Conservation (phyloP, 2,888 invertebrate genomes). For the Anorthoa munda region DNA sequence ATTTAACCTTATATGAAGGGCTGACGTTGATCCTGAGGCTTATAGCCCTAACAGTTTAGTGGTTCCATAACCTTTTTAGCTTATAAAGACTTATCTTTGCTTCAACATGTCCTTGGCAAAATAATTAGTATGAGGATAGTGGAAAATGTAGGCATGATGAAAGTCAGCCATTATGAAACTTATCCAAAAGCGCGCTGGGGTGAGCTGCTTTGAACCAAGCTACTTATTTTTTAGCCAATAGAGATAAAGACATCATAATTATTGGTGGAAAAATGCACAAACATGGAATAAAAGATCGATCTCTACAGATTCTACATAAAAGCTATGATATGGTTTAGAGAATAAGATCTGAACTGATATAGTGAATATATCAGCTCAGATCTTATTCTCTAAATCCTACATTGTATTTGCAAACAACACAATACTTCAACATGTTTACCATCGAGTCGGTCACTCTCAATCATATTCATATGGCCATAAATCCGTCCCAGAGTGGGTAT, state of each 20-base stretch:
- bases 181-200: neutral
- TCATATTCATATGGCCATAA: constrained; percentile 68
- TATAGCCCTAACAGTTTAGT: neutral
- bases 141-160: neutral
- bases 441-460: constrained; percentile 69
- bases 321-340: too few relatives aligned
- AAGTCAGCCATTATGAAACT: neutral
- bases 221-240: neutral
- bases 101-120: neutral
- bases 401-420: constrained; percentile 4
- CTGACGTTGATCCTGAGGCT: constrained; percentile 1
- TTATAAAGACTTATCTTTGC: neutral
- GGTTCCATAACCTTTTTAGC: neutral
- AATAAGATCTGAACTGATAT: too few relatives aligned
- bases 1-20: neutral
- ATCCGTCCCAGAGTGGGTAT: constrained; percentile 78
- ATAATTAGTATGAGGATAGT: neutral
- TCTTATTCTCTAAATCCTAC: constrained; percentile 4
- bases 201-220: neutral
- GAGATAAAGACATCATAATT: too few relatives aligned
- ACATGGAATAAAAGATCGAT: too few relatives aligned
- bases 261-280: too few relatives aligned
- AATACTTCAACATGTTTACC: constrained; percentile 69
- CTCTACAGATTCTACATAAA: neutral
- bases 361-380: neutral